Base-by-base conservation (phyloP, 2,888 invertebrate species). In the Pardosa pseudoannulata region DNA sequence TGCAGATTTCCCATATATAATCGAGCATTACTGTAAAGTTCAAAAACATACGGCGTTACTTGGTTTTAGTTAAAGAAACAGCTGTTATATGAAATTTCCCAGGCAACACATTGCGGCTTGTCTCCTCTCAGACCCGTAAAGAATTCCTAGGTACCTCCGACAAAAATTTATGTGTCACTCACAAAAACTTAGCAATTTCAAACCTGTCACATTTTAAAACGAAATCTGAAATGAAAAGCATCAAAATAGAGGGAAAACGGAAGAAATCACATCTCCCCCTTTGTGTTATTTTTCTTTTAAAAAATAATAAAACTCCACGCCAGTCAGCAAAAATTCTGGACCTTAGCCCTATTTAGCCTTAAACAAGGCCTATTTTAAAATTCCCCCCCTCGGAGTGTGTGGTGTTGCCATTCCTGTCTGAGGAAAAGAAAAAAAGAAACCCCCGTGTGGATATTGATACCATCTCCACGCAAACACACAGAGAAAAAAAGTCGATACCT, bases 311-410 rank as follows among this genome's bases (percentile, higher is more conserved):
- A 82, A 64, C 68, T 36, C 28, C 32, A 19, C 19, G 23, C 67
- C 23, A 78, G 65, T 83, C 83, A 83, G 83, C 83, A 41, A 73
- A 83, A 74, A 67, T 64, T 64, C 73, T 72, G 39, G 73, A 50
- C 65, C 78, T 70, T 39, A 67, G 64, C 83, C 81, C 50, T 71
- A 78, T 78, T 83, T 83, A 83, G 78, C 83, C 83, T 78, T 83
- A 83, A 83, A 83, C 83, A 78, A 83, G 83, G 70, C 83, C 83
- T 83, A 83, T 83, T 83, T 83, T 83, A 83, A 83, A 83, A 78
- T 83, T 73, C 83, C 80, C 80, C 71, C 31, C 36, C 28, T n/a
- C 70, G 23, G 75, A n/a, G n/a, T n/a, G 36, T n/a, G n/a, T 73
- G 67, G 50, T 78, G 83, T 83, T 83, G 83, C 83, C 83, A 83